These are phyloP conservation scores for Nymphicus hollandicus DNA, from an alignment of 2,113 vertebrate species.

Conservation along the genomic window DNA sequence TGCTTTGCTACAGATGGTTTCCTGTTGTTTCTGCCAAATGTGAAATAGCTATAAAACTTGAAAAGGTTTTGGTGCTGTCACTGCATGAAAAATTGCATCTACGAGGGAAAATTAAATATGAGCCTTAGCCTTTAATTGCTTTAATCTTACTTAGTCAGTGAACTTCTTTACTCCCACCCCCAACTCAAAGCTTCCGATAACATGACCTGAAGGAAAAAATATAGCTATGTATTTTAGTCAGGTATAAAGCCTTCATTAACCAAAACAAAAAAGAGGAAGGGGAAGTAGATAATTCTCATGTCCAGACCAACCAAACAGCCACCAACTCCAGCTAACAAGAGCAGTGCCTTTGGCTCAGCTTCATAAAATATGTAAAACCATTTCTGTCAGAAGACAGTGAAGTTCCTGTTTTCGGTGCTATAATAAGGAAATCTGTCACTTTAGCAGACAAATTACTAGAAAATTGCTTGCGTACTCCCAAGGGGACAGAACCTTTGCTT, in stretches of 20 bases:
- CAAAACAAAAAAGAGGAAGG: conserved; percentile 62
- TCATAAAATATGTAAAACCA: conserved; percentile 54
- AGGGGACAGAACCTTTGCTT: background rate
- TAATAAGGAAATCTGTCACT: conserved; percentile 27
- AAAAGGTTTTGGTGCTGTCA: conserved; percentile 63
- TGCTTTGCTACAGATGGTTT: conserved; percentile 68
- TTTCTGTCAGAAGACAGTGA: conserved; percentile 47
- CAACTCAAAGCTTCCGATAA: conserved; percentile 62
- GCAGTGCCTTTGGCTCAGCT: conserved; percentile 41
- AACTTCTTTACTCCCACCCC: conserved; percentile 31
- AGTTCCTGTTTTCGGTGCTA: conserved; percentile 54
- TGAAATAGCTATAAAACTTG: conserved; percentile 70
- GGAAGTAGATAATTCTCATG: conserved; percentile 57
- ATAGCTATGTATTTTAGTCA: conserved; percentile 49
- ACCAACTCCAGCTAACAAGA: conserved; percentile 42
- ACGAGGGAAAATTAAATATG: conserved; percentile 55
- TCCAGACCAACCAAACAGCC: conserved; percentile 52
- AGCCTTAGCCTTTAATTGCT: conserved; percentile 70
- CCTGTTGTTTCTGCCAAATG: conserved; percentile 72
- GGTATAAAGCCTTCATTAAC: conserved; percentile 47
- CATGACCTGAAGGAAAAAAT: conserved; percentile 41
- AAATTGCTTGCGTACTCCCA: background rate
- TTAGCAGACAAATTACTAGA: conserved; percentile 34
- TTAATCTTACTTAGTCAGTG: conserved; percentile 64
- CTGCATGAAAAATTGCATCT: conserved; percentile 51